These are phyloP conservation scores for Oedothorax gibbosus DNA, from an alignment of 1,140 invertebrate species.

Conservation along the genomic window DNA sequence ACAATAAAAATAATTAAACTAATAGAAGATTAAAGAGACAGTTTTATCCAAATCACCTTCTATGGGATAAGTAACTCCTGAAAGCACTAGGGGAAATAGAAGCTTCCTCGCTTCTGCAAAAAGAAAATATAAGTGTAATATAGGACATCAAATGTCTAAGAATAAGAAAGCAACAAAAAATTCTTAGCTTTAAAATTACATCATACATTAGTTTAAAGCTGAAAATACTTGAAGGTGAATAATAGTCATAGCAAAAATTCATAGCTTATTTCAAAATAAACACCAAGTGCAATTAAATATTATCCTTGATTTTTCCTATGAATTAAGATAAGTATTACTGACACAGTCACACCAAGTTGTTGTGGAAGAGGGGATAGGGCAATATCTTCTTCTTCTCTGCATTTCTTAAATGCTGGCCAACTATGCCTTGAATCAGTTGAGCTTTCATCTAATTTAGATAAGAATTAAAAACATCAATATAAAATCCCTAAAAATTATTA, in stretches of 20 bases:
- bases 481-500: not conserved
- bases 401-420: conserved; percentile 51
- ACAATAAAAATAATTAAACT: not conserved
- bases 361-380: conserved; percentile 49
- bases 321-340: not conserved
- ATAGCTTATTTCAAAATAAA: too few species aligned
- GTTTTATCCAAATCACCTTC: conserved; percentile 29
- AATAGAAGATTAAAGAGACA: not conserved
- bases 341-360: conserved; percentile 35
- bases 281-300: too few species aligned
- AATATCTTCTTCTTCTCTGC: conserved; percentile 41
- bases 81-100: conserved; percentile 59
- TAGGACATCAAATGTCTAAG: not conserved
- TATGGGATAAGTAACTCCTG: conserved; percentile 56
- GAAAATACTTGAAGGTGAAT: too few species aligned
- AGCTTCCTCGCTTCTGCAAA: conserved; percentile 36
- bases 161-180: too few species aligned
- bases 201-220: too few species aligned
- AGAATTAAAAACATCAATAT: too few species aligned
- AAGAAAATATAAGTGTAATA: not conserved
- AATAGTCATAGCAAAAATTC: too few species aligned
- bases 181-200: too few species aligned
- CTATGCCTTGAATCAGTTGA: conserved; percentile 33
- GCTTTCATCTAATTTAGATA: conserved; percentile 29
- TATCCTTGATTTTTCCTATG: too few species aligned